These are phyloP conservation scores for Melanotaenia parkinsoni DNA, from an alignment of 2,797 vertebrate species.

Conservation along the genomic window DNA sequence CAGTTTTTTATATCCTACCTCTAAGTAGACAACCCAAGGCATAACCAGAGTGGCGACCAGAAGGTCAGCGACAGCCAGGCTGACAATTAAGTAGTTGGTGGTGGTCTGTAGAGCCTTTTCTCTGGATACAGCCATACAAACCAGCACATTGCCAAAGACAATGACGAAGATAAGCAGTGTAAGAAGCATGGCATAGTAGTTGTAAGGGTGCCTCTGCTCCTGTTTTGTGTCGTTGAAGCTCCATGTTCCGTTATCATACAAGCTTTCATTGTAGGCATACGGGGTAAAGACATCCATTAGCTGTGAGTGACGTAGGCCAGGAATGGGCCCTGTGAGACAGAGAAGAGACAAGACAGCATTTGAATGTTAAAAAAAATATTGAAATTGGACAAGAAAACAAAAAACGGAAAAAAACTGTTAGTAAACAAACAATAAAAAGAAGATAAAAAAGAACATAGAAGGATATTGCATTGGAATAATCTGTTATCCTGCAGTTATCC, in stretches of 20 bases:
- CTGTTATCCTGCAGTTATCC: slow-evolving; percentile 13
- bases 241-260: slow-evolving; percentile 87
- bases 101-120: slow-evolving; percentile 98
- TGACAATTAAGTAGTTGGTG: slow-evolving; percentile 99
- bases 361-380: slow-evolving; percentile 9
- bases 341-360: slow-evolving; percentile 13
- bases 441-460: background rate
- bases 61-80: slow-evolving; percentile 95
- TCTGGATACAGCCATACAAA: slow-evolving; percentile 96
- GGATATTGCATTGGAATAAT: background rate
- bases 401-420: slow-evolving; percentile 4
- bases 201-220: slow-evolving; percentile 87
- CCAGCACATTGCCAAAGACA: slow-evolving; percentile 96
- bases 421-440: background rate
- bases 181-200: slow-evolving; percentile 97
- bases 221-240: slow-evolving; percentile 84
- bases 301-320: slow-evolving; percentile 79
- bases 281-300: slow-evolving; percentile 95
- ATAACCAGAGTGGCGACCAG: slow-evolving; percentile 97
- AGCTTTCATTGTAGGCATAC: slow-evolving; percentile 89
- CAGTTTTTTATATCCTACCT: slow-evolving; percentile 76
- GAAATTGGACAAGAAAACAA: background rate
- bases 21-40: slow-evolving; percentile 97
- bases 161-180: slow-evolving; percentile 97
- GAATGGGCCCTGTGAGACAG: slow-evolving; percentile 70